A percentile compares a stretch with the other conserved stretches of the same genome.
Evolutionary conservation across 2,797 vertebrate species (phyloP).

Genomic region (Eulemur albifrons): DNA sequence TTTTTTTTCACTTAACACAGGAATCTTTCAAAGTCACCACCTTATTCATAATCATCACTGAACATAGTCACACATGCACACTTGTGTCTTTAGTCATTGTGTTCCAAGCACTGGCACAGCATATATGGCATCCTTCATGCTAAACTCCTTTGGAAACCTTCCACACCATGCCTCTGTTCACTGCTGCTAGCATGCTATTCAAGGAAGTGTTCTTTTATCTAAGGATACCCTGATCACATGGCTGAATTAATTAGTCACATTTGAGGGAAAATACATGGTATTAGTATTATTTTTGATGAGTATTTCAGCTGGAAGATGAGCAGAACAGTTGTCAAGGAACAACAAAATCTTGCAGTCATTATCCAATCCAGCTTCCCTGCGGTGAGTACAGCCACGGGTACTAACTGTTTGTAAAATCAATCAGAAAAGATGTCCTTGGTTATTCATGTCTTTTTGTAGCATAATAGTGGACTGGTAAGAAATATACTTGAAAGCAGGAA

Average conservation of each 20-base stretch:
- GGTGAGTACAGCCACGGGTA: not conserved
- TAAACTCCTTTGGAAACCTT: not conserved
- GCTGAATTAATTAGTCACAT: not conserved
- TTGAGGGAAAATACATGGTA: not conserved
- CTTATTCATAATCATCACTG: not conserved
- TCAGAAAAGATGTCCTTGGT: not conserved
- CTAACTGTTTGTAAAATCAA: not conserved
- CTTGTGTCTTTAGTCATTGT: not conserved
- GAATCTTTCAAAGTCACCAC: not conserved
- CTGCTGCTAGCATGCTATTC: not conserved
- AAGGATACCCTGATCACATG: not conserved
- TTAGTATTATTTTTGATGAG: not conserved
- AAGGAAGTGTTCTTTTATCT: not conserved
- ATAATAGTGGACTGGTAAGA: not conserved
- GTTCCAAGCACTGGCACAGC: not conserved
- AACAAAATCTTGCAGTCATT: not conserved
- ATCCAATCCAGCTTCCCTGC: not conserved
- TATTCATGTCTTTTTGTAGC: not conserved
- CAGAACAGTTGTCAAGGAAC: not conserved
- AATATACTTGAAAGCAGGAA: not conserved
- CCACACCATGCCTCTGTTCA: not conserved
- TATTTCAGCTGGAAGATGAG: not conserved
- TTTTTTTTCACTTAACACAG: not conserved
- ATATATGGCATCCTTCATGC: not conserved
- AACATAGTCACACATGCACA: not conserved